Percentiles rank a stretch among this genome's conserved stretches.
Conservation (phyloP, 2,888 invertebrate genomes). For the Sminthurides aquaticus region DNA sequence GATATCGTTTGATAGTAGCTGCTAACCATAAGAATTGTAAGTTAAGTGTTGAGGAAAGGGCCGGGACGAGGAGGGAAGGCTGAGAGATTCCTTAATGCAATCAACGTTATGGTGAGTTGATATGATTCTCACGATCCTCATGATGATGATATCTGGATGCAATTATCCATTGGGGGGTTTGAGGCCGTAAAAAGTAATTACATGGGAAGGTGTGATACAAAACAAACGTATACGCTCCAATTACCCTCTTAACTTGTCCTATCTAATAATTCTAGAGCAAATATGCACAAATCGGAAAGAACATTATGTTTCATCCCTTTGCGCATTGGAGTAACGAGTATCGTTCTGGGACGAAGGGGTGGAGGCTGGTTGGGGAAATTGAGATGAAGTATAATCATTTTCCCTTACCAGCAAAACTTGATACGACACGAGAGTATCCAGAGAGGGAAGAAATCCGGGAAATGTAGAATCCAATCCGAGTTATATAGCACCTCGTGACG, state of each 20-base stretch:
- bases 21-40: no score
- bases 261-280: background rate
- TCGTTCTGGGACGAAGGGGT: no score
- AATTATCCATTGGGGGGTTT: background rate
- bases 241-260: background rate
- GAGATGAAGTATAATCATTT: no score
- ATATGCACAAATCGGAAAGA: background rate
- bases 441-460: no score
- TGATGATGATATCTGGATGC: background rate
- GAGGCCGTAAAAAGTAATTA: background rate
- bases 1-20: no score
- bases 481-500: no score
- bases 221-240: background rate
- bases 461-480: no score
- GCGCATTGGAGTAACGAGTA: no score
- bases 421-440: no score
- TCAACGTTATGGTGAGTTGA: background rate
- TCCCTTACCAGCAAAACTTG: no score
- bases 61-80: background rate
- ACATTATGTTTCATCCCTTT: no score
- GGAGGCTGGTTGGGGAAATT: no score
- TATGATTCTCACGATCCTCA: background rate
- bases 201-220: background rate
- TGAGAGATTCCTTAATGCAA: background rate
- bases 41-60: background rate